Evolutionary conservation across 2,113 vertebrate species (phyloP), one percentile per base, ranked within the genome.

Genomic region (Seriola aureovittata): DNA sequence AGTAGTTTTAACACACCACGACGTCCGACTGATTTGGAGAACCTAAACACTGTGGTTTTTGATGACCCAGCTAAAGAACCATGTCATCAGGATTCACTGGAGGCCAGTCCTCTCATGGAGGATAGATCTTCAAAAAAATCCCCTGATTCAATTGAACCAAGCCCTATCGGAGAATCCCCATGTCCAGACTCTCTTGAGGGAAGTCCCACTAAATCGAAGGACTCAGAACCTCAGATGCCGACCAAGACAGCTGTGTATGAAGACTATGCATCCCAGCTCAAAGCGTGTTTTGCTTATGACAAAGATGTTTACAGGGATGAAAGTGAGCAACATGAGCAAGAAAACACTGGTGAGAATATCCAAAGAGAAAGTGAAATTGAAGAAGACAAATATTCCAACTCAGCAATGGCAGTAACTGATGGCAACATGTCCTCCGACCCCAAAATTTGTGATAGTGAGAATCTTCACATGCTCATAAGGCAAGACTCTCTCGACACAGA

Each of bases 141-240:
- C 0, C 98, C 98, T 0, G 98, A 99, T 93, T 99, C 98, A 73
- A 96, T 99, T 90, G 98, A 99, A 75, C 96, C 98, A 84, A 99
- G 98, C 78, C 98, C 98, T 70, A 96, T 95, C 67, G 96, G 96
- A 83, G 97, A 99, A 78, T 98, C 97, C 23, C 97, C 96, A 77
- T 98, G 96, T 86, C 94, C 92, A 0, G 98, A 99, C 84, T 99
- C 98, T 74, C 96, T 99, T 76, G 98, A 99, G 86, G 96, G 91
- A 87, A 99, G 98, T 89, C 98, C 98, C 0, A 93, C 95, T 88
- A 95, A 96, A 58, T 50, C 65, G 80, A 80, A 82, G 75, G 90
- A 93, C 78, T 75, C 64, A 80, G 95, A 95, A 88, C 13, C 93
- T 76, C 23, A 55, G 76, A 70, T 79, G 87, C 91, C 78, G 92